These are phyloP conservation scores for Toxotes chatareus DNA, from an alignment of 2,113 vertebrate species.

Conservation along the genomic window DNA sequence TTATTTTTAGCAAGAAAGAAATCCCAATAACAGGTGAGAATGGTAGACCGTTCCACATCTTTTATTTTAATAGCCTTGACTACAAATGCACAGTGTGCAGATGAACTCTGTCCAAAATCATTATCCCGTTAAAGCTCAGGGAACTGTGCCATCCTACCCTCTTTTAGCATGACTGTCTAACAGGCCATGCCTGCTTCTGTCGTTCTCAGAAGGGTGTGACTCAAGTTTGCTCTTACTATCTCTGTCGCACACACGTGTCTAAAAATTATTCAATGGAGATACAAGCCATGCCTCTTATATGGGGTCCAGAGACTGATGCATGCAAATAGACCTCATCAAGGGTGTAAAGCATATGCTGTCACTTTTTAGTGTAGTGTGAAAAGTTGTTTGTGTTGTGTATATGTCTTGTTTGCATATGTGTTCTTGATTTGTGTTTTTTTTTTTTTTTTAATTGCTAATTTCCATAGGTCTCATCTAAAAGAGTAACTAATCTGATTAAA, in stretches of 20 bases:
- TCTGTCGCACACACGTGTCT: constrained; percentile 22
- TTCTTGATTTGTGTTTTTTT: neutral
- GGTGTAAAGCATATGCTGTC: accelerated
- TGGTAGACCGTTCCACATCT: neutral
- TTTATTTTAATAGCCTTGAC: constrained; percentile 9
- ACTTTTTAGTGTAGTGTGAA: neutral
- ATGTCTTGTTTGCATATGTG: neutral
- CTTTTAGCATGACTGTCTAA: neutral
- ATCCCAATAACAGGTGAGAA: neutral
- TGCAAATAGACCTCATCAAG: neutral
- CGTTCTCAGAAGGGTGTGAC: constrained; percentile 62
- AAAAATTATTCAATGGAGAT: neutral
- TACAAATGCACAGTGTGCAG: neutral
- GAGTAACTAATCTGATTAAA: constrained; percentile 73
- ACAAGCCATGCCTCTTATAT: neutral
- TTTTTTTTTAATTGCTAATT: constrained; percentile 26
- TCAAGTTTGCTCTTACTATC: constrained; percentile 51
- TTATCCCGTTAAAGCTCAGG: neutral
- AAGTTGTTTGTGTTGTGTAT: neutral
- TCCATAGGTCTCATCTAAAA: constrained; percentile 52
- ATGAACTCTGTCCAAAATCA: neutral
- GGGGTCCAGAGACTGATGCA: neutral
- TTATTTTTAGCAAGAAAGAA: neutral
- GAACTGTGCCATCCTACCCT: neutral
- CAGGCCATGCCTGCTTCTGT: neutral